Evolutionary conservation across 2,797 vertebrate species (phyloP).

Genomic region (Poeciliopsis gracilis): DNA sequence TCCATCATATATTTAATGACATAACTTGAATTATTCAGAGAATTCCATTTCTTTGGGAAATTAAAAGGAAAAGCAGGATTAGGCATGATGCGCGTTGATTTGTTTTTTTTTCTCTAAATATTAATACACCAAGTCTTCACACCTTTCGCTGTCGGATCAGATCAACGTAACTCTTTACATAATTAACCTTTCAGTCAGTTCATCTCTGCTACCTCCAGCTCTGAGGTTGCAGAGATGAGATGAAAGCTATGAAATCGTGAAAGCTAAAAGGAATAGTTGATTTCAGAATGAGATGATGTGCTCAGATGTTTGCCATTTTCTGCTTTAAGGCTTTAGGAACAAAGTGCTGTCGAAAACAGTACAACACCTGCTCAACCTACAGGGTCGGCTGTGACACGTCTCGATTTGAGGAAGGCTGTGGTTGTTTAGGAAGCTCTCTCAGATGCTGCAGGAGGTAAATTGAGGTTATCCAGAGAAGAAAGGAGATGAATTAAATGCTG

Average conservation of each 20-base stretch:
- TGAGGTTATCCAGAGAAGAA: background rate
- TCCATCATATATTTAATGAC: background rate
- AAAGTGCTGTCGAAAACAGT: background rate
- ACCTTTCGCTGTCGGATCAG: background rate
- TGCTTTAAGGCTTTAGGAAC: background rate
- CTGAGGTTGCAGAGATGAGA: background rate
- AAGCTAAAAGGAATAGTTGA: background rate
- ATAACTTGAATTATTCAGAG: background rate
- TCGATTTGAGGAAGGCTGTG: background rate
- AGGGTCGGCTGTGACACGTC: constrained; percentile 2
- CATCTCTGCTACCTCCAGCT: background rate
- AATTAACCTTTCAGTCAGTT: background rate
- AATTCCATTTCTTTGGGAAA: background rate
- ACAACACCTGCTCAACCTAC: background rate
- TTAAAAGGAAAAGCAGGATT: background rate
- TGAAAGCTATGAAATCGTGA: background rate
- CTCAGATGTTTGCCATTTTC: constrained; percentile 4
- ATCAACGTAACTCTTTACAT: background rate
- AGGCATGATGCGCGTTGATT: background rate
- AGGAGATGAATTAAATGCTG: background rate
- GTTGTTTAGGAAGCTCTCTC: background rate
- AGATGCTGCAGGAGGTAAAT: background rate
- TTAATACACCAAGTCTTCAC: background rate
- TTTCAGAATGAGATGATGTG: background rate
- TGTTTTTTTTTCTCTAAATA: background rate